Conservation (phyloP, 2,888 invertebrate genomes). For the Trachelus stipa region DNA sequence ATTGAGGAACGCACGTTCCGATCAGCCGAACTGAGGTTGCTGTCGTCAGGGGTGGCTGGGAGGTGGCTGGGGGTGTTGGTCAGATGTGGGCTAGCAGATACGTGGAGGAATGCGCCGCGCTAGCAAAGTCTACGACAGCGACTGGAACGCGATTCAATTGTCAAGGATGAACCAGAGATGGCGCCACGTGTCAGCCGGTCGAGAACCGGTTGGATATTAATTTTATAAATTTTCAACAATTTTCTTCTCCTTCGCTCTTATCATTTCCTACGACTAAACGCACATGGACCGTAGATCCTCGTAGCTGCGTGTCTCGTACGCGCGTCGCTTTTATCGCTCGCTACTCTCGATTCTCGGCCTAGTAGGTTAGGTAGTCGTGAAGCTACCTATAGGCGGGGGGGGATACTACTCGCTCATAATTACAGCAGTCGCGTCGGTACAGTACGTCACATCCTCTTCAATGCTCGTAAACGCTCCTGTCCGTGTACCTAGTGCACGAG, state of each 20-base stretch:
- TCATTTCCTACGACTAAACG: not conserved
- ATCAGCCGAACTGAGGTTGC: not conserved
- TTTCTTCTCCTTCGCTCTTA: not conserved
- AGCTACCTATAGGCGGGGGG: not conserved
- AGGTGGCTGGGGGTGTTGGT: conserved; percentile 19
- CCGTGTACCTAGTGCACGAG: not conserved
- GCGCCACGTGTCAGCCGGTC: not conserved
- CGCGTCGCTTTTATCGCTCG: not conserved
- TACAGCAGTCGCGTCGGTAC: not conserved
- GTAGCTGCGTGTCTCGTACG: not conserved
- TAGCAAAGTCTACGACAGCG: conserved; percentile 11
- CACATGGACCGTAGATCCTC: not conserved
- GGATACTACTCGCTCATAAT: not conserved
- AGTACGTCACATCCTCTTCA: not conserved
- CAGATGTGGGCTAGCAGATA: conserved; percentile 29
- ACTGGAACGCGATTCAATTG: not conserved
- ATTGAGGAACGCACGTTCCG: not conserved
- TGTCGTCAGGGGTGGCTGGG: not conserved
- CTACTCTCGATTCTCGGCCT: not conserved
- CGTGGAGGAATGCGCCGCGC: conserved; percentile 24
- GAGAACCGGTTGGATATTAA: not conserved
- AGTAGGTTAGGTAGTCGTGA: not conserved
- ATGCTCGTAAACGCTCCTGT: not conserved
- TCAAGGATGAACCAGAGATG: not conserved
- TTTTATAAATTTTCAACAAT: not conserved